Conservation (phyloP, 2,888 invertebrate species). For the Nasonia oneida region DNA sequence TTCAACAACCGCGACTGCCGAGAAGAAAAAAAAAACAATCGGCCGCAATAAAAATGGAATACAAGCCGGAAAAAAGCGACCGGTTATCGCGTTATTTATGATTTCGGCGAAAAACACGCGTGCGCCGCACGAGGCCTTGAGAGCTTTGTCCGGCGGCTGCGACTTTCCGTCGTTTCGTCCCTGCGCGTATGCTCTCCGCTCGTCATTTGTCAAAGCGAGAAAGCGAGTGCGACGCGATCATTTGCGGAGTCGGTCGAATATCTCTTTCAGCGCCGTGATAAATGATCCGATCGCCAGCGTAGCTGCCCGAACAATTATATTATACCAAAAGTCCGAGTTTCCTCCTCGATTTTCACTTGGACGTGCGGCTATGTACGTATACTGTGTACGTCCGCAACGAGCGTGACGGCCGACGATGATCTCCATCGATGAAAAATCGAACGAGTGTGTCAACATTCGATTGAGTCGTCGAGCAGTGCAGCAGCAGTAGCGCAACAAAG, state of each 20-base stretch:
- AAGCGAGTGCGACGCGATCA: slow-evolving; percentile 54
- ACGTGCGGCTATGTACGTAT: neutral
- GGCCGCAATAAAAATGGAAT: neutral
- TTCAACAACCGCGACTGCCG: neutral
- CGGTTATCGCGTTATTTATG: slow-evolving; percentile 56
- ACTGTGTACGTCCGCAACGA: slow-evolving; percentile 46
- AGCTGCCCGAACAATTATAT: slow-evolving; percentile 53
- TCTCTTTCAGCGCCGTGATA: slow-evolving; percentile 59
- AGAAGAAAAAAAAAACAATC: slow-evolving; percentile 20
- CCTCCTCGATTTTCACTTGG: slow-evolving; percentile 44
- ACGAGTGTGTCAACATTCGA: slow-evolving; percentile 57
- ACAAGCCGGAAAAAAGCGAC: slow-evolving; percentile 26
- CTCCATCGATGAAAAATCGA: slow-evolving; percentile 65
- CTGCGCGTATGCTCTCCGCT: slow-evolving; percentile 2
- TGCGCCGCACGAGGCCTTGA: slow-evolving; percentile 14
- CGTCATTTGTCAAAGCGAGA: slow-evolving; percentile 57
- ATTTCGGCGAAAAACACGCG: slow-evolving; percentile 46
- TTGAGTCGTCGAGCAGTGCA: slow-evolving; percentile 50
- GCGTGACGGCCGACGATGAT: slow-evolving; percentile 57
- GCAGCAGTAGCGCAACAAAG: slow-evolving; percentile 28
- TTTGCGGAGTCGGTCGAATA: slow-evolving; percentile 52
- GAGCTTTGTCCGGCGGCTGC: slow-evolving; percentile 22
- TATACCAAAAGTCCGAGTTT: slow-evolving; percentile 33
- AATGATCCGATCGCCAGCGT: slow-evolving; percentile 51
- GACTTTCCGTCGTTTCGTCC: slow-evolving; percentile 44